Conservation (phyloP, 2,888 invertebrate genomes). For the Falcaria lacertinaria region DNA sequence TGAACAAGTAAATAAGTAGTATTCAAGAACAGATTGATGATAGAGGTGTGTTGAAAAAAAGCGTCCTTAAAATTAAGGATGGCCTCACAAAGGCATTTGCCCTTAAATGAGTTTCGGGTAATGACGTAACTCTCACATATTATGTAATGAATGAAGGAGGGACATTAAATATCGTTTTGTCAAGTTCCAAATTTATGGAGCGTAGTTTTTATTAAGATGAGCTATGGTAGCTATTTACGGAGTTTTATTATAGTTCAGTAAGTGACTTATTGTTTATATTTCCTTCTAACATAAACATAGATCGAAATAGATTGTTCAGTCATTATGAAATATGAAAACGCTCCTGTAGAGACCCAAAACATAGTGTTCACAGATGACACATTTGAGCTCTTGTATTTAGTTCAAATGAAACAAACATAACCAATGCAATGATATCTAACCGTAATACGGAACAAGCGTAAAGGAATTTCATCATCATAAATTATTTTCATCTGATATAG, state of each 20-base stretch:
- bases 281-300: conserved; percentile 34
- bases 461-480: neutral
- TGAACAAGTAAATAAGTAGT: conserved; percentile 67
- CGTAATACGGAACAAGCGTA: neutral
- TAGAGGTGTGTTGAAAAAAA: conserved; percentile 62
- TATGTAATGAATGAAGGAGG: conserved; percentile 47
- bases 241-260: conserved; percentile 52
- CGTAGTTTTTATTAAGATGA: conserved; percentile 49
- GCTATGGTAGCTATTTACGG: conserved; percentile 51
- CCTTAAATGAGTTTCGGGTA: conserved; percentile 64
- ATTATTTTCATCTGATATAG: conserved; percentile 22
- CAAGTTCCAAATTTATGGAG: conserved; percentile 65
- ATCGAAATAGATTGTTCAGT: conserved; percentile 16
- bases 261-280: conserved; percentile 48
- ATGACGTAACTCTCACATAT: conserved; percentile 61
- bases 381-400: neutral
- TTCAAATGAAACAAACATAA: conserved; percentile 1
- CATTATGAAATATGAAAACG: conserved; percentile 3
- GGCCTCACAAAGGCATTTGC: conserved; percentile 54
- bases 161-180: conserved; percentile 75
- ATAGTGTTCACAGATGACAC: neutral
- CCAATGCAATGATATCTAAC: neutral
- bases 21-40: conserved; percentile 68
- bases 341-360: conserved; percentile 3
- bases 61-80: conserved; percentile 66